Base-by-base conservation (phyloP, 2,113 vertebrate genomes). In the Cephalopterus ornatus region DNA sequence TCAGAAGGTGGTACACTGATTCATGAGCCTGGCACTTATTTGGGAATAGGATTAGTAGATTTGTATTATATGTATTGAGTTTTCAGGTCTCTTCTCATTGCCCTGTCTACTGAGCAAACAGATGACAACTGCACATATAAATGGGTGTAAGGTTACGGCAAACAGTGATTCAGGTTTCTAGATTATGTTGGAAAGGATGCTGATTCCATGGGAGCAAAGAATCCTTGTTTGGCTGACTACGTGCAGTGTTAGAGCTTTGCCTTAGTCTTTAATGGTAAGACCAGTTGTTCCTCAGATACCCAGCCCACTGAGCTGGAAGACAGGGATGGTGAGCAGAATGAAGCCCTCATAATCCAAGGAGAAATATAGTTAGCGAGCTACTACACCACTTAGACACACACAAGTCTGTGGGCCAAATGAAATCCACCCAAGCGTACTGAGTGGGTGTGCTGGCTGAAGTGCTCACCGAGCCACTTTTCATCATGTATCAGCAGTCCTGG, bases 81-180 rank as follows among this genome's bases (percentile, higher is more conserved):
- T 93, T 68, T 83, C 55, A 22, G 9, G 30, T 86, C 21, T 92
- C 9, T 83, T 85, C 86, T 70, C 46, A 76, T 88, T 79, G 76
- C 30, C 42, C 67, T 53, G 23, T 30, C 61, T 92, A 50, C 47
- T 94, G 44, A 61, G 61, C 76, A 92, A 80, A 63, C 58, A 80
- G 26, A 74, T 77, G 83, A 66, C 56, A 84, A 39, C 80, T 88
- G 33, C 63, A 88, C 59, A 26, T 76, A 52, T 50, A 72, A 77
- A 44, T 27, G 55, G 59, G 59, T 71, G 62, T 53, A 81, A 37
- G 33, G 23, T 84, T 59, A 68, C 70, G 55, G 83, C 77, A 95
- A 89, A 89, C 50, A 87, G 50, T 88, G 86, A 93, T 85, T 96
- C 53, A 42, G 50, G 66, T 78, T 93, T 93, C 96, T 94, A 84